These are phyloP conservation scores for Ichneumon xanthorius DNA, from an alignment of 2,888 invertebrate genomes.

Conservation along the genomic window DNA sequence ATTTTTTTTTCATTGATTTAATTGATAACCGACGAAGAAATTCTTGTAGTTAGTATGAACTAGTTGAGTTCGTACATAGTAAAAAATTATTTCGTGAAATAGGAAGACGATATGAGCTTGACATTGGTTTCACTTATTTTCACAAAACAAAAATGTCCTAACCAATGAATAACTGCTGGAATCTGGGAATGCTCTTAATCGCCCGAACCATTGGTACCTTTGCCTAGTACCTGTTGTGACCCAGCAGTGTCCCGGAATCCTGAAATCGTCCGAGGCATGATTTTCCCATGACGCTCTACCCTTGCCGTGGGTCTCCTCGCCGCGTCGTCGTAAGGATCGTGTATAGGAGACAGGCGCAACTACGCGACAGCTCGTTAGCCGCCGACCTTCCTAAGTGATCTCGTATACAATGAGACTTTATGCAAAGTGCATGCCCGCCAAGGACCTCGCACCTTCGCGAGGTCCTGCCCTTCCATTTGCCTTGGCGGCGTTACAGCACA, in stretches of 20 bases:
- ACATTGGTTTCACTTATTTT: too few relatives aligned
- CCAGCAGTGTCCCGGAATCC: background rate
- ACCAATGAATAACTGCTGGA: too few relatives aligned
- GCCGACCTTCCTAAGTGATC: constrained; percentile 82
- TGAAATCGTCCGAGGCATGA: background rate
- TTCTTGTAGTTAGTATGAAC: too few relatives aligned
- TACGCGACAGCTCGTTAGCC: constrained; percentile 80
- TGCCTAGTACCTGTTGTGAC: background rate
- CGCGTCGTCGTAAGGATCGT: constrained; percentile 8
- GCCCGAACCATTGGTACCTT: too few relatives aligned
- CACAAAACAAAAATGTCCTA: too few relatives aligned
- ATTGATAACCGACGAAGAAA: too few relatives aligned
- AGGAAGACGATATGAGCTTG: too few relatives aligned
- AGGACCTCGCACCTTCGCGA: constrained; percentile 23
- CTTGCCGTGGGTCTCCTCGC: background rate
- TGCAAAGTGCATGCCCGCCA: constrained; percentile 82
- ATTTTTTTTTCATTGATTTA: too few relatives aligned
- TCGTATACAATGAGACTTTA: constrained; percentile 84
- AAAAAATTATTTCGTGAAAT: too few relatives aligned
- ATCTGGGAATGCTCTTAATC: too few relatives aligned
- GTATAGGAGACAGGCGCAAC: constrained; percentile 63
- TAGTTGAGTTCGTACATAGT: too few relatives aligned
- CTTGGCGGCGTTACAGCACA: background rate
- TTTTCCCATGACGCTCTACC: background rate
- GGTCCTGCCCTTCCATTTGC: background rate